Conservation (phyloP, 2,113 vertebrate genomes). For the Eurypyga helias region DNA sequence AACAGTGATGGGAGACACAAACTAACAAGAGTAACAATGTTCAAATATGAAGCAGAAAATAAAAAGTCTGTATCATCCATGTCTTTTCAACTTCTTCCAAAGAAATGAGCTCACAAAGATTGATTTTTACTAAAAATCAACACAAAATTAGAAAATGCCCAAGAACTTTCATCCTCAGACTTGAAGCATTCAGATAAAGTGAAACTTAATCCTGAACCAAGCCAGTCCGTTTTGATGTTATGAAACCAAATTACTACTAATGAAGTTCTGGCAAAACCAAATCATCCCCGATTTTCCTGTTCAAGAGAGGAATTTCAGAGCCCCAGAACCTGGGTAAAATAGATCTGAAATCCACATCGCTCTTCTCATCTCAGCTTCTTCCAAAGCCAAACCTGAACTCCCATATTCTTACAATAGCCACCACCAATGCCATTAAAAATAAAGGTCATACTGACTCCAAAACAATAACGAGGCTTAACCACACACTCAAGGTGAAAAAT, state of each 20-base stretch:
- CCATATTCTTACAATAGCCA: background rate
- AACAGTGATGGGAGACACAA: background rate
- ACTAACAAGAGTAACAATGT: background rate
- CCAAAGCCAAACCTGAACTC: background rate
- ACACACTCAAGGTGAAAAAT: background rate
- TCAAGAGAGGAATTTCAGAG: background rate
- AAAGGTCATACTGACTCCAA: background rate
- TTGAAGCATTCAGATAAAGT: background rate
- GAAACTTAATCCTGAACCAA: background rate
- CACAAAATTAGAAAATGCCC: background rate
- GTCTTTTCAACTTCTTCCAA: background rate
- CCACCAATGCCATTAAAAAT: background rate
- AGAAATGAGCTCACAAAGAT: background rate
- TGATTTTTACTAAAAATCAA: background rate
- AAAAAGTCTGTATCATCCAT: background rate
- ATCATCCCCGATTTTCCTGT: background rate
- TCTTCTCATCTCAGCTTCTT: background rate
- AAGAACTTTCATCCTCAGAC: background rate
- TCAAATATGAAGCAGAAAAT: background rate
- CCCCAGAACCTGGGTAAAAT: background rate
- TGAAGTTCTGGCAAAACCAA: constrained; percentile 6
- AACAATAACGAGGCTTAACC: background rate
- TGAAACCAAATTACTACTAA: background rate
- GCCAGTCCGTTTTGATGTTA: background rate
- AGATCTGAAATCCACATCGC: background rate